Conservation (phyloP, 2,888 invertebrate species). For the Caenorhabditis afra region DNA sequence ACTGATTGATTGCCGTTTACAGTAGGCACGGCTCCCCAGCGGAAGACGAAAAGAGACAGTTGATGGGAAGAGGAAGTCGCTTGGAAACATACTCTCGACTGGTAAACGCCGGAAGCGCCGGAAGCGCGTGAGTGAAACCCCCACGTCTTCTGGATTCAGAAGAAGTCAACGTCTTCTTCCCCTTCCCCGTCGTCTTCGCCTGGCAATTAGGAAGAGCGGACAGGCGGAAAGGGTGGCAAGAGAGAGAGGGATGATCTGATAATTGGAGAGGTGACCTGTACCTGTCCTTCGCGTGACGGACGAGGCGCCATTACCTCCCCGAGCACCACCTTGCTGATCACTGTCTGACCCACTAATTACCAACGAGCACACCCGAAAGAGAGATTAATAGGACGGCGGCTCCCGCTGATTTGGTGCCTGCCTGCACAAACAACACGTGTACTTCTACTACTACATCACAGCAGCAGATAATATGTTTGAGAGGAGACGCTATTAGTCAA, state of each 20-base stretch:
- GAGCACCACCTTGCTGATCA: too few species aligned
- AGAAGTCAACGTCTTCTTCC: not conserved
- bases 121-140: slow-evolving; percentile 1
- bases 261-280: not conserved
- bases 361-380: not conserved
- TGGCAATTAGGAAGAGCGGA: slow-evolving; percentile 6
- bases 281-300: not conserved
- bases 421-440: slow-evolving; percentile 17
- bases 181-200: not conserved
- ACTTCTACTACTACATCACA: too few species aligned
- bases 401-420: slow-evolving; percentile 3
- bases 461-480: slow-evolving; percentile 14
- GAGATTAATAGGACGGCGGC: slow-evolving; percentile 9
- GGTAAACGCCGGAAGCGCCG: slow-evolving; percentile 10
- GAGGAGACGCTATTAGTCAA: not conserved
- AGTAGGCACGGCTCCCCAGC: not conserved
- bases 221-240: not conserved
- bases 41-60: not conserved
- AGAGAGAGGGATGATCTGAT: slow-evolving; percentile 1
- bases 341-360: not conserved
- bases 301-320: too few species aligned
- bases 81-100: slow-evolving; percentile 8
- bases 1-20: slow-evolving; percentile 4
- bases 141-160: not conserved
- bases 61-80: slow-evolving; percentile 11